Conservation (phyloP, 2,113 vertebrate genomes). For the Propithecus coquereli region DNA sequence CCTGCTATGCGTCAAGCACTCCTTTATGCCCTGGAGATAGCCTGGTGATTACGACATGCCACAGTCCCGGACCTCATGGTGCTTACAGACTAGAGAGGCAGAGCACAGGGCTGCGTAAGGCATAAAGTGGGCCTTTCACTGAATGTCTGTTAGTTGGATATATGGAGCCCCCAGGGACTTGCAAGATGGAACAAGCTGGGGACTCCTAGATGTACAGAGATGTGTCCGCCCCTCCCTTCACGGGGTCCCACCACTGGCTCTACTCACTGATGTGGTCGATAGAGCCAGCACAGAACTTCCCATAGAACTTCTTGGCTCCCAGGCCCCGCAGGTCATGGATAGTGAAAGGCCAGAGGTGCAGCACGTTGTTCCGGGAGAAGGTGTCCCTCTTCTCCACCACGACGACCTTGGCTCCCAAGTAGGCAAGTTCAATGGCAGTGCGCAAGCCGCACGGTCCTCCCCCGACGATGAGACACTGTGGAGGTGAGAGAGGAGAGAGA, state of each 20-base stretch:
- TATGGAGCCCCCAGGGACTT: not conserved
- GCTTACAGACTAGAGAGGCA: not conserved
- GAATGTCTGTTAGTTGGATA: not conserved
- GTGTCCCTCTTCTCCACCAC: slow-evolving; percentile 97
- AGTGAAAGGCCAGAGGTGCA: slow-evolving; percentile 98
- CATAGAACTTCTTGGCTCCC: slow-evolving; percentile 98
- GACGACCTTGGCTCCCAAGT: slow-evolving; percentile 95
- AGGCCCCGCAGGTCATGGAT: slow-evolving; percentile 96
- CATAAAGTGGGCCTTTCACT: not conserved
- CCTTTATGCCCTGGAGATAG: not conserved
- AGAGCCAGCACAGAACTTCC: slow-evolving; percentile 97
- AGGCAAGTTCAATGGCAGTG: slow-evolving; percentile 95
- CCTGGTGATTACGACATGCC: not conserved
- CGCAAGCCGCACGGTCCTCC: slow-evolving; percentile 95
- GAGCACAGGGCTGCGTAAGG: not conserved
- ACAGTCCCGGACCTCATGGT: not conserved
- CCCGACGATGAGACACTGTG: slow-evolving; percentile 95
- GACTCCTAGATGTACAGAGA: not conserved
- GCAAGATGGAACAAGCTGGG: not conserved
- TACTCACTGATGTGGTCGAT: slow-evolving; percentile 99
- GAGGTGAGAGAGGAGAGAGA: not conserved
- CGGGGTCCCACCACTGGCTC: accelerated
- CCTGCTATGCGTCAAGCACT: not conserved
- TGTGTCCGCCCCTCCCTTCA: not conserved
- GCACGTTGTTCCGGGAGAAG: slow-evolving; percentile 97